A percentile compares a stretch with the other conserved stretches of the same genome.
These are phyloP conservation scores for Chamaea fasciata DNA, from an alignment of 2,113 vertebrate genomes.

Conservation along the genomic window DNA sequence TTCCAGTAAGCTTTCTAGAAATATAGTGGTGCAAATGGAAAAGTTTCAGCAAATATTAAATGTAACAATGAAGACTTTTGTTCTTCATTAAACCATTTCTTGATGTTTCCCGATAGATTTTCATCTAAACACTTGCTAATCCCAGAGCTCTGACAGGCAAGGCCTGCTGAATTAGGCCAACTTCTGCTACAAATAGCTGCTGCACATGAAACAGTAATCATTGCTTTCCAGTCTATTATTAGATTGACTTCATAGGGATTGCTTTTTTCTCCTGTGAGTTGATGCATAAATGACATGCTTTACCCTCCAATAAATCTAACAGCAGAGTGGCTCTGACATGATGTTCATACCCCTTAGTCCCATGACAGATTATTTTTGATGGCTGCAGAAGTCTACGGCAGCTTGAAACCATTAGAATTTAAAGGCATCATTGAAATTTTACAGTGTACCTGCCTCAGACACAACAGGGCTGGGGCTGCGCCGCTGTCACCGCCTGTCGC, in stretches of 20 bases:
- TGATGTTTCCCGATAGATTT: constrained; percentile 60
- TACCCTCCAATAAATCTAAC: constrained; percentile 79
- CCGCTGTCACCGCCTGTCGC: neutral
- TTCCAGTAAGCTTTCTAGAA: constrained; percentile 40
- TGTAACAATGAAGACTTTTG: constrained; percentile 51
- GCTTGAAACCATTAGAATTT: constrained; percentile 71
- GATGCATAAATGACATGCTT: constrained; percentile 79
- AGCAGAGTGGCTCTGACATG: constrained; percentile 70
- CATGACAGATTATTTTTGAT: constrained; percentile 77
- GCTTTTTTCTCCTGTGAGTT: constrained; percentile 75
- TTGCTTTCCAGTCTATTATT: constrained; percentile 78
- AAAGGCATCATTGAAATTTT: constrained; percentile 69
- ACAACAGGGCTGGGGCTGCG: neutral
- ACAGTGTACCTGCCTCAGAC: constrained; percentile 27
- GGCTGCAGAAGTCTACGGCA: constrained; percentile 67
- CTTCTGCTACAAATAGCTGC: constrained; percentile 69
- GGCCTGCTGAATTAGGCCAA: constrained; percentile 71
- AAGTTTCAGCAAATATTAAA: constrained; percentile 20
- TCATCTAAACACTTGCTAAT: constrained; percentile 67
- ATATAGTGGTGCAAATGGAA: neutral
- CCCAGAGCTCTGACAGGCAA: constrained; percentile 62
- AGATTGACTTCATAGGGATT: constrained; percentile 78
- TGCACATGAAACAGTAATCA: constrained; percentile 76
- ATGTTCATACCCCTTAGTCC: constrained; percentile 69
- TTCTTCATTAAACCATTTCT: constrained; percentile 64